Conservation (phyloP, 2,888 invertebrate species). For the Zaprionus obscuricornis region DNA sequence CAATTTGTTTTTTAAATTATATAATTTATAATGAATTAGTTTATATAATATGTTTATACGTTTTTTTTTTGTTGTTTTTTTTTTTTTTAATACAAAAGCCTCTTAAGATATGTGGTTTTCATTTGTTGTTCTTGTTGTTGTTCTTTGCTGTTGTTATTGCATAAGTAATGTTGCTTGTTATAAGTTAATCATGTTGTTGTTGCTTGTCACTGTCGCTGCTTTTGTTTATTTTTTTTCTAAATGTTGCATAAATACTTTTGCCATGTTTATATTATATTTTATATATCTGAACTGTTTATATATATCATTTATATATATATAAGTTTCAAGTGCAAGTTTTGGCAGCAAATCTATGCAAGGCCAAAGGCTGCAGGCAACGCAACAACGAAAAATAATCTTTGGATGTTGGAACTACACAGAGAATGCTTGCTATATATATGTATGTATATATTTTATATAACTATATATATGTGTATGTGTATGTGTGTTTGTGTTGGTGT, state of each 20-base stretch:
- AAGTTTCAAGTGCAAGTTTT: slow-evolving; percentile 35
- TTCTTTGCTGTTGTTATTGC: slow-evolving; percentile 31
- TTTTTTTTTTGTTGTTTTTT: neutral
- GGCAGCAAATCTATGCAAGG: too few relatives aligned
- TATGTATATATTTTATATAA: slow-evolving; percentile 14
- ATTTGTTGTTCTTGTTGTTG: slow-evolving; percentile 61
- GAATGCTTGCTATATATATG: slow-evolving; percentile 27
- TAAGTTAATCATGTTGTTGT: slow-evolving; percentile 16
- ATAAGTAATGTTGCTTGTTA: slow-evolving; percentile 24
- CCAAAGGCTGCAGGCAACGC: slow-evolving; percentile 49
- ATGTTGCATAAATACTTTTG: slow-evolving; percentile 34
- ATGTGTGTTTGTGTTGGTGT: too few relatives aligned
- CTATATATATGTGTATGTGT: slow-evolving; percentile 12
- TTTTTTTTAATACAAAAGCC: slow-evolving; percentile 73
- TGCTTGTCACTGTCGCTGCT: slow-evolving; percentile 11
- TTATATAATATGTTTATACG: slow-evolving; percentile 44
- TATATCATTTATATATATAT: slow-evolving; percentile 11
- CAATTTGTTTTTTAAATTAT: slow-evolving; percentile 9
- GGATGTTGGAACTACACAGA: slow-evolving; percentile 67
- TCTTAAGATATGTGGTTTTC: slow-evolving; percentile 78
- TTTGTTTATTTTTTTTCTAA: slow-evolving; percentile 26
- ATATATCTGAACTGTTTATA: slow-evolving; percentile 18
- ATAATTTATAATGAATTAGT: slow-evolving; percentile 45
- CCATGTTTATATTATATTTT: slow-evolving; percentile 35
- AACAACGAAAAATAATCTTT: slow-evolving; percentile 74